Evolutionary conservation across 2,888 invertebrate genomes (phyloP).

Genomic region (Ceramica pisi): DNA sequence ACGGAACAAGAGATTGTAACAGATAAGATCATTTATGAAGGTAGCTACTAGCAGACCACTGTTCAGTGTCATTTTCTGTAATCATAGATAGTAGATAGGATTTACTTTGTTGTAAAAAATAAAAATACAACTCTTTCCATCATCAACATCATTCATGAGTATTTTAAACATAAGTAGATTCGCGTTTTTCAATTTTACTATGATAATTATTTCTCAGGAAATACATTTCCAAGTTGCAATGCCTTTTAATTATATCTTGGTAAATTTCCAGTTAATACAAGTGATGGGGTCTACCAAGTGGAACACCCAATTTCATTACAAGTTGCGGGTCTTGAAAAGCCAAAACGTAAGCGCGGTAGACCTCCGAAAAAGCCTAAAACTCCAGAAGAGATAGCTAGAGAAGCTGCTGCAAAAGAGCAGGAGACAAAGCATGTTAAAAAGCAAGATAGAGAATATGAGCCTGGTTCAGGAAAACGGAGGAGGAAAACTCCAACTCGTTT

Average conservation of each 20-base stretch:
- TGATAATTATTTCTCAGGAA: too few relatives aligned
- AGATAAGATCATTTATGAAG: constrained; percentile 83
- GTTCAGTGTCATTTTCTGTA: not conserved
- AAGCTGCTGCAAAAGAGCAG: constrained; percentile 71
- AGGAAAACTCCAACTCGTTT: constrained; percentile 92
- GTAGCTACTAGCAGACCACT: constrained; percentile 68
- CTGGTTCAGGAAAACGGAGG: constrained; percentile 88
- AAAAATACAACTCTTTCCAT: too few relatives aligned
- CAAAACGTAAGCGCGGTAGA: constrained; percentile 93
- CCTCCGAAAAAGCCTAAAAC: constrained; percentile 91
- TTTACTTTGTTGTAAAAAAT: too few relatives aligned
- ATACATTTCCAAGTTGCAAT: not conserved
- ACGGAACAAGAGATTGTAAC: constrained; percentile 75
- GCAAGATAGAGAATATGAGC: constrained; percentile 81
- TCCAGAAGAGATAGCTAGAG: constrained; percentile 79
- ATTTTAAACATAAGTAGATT: too few relatives aligned
- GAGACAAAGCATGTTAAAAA: constrained; percentile 66
- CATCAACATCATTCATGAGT: too few relatives aligned
- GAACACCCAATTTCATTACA: constrained; percentile 92
- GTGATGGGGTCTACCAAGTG: constrained; percentile 91
- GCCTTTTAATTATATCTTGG: not conserved
- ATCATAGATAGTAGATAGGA: too few relatives aligned
- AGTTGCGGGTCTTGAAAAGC: constrained; percentile 92
- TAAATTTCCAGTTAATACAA: constrained; percentile 88
- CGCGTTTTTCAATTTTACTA: too few relatives aligned